Percentiles rank a stretch among this genome's conserved stretches.
These are phyloP conservation scores for Ennomos erosarius DNA, from an alignment of 2,888 invertebrate genomes.

Conservation along the genomic window DNA sequence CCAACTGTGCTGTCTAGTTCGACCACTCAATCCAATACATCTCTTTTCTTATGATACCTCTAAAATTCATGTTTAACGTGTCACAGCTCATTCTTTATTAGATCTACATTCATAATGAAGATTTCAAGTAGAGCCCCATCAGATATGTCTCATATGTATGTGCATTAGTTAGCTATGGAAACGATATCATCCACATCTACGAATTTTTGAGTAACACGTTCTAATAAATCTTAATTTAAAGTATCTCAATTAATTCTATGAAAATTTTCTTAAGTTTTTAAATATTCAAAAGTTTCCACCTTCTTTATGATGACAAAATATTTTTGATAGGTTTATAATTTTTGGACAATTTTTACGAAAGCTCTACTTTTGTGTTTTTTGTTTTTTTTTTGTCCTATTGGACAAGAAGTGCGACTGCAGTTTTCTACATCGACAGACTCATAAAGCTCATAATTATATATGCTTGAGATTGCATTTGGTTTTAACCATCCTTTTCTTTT, in stretches of 20 bases:
- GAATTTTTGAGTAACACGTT: slow-evolving; percentile 3
- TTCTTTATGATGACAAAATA: no score
- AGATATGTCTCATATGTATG: slow-evolving; percentile 17
- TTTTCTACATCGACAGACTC: no score
- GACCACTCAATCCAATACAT: background rate
- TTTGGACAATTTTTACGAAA: no score
- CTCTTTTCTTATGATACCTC: slow-evolving; percentile 1
- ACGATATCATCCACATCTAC: slow-evolving; percentile 15
- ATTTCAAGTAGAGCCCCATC: slow-evolving; percentile 2
- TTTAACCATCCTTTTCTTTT: no score
- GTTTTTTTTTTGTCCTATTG: no score
- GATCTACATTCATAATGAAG: slow-evolving; percentile 7
- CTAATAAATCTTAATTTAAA: slow-evolving; percentile 13
- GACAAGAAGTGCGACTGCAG: no score
- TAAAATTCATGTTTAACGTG: slow-evolving; percentile 8
- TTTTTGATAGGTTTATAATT: no score
- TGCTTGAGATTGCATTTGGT: no score
- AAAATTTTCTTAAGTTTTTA: slow-evolving; percentile 1
- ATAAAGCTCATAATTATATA: no score
- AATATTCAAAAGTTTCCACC: background rate
- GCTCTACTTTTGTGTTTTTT: no score
- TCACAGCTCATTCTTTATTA: background rate
- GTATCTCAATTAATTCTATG: slow-evolving; percentile 22
- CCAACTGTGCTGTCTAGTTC: background rate
- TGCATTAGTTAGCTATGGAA: slow-evolving; percentile 20